Evolutionary conservation across 1,140 invertebrate genomes (phyloP).

Genomic region (roundworm (Caenorhabditis elegans)): DNA sequence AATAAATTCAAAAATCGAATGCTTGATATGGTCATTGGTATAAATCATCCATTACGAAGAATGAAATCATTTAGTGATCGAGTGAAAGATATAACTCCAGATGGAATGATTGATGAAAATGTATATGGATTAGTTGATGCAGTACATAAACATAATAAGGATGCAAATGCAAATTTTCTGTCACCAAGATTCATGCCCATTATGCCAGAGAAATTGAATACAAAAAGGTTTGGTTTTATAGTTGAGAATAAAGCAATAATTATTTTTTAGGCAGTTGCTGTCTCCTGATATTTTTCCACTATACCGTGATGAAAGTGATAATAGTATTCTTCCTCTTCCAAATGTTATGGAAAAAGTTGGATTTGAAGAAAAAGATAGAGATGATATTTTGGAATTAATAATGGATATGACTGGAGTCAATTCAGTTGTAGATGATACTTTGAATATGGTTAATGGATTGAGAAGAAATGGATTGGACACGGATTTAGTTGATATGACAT

Average conservation of each 20-base stretch:
- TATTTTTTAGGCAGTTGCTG: slow-evolving; percentile 31
- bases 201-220: slow-evolving; percentile 37
- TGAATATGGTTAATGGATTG: slow-evolving; percentile 19
- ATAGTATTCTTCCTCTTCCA: slow-evolving; percentile 46
- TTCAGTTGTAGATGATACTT: slow-evolving; percentile 23
- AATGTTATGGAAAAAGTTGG: slow-evolving; percentile 43
- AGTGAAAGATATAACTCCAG: slow-evolving; percentile 24
- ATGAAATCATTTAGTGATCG: slow-evolving; percentile 34
- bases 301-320: slow-evolving; percentile 41
- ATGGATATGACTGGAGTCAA: slow-evolving; percentile 44
- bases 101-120: slow-evolving; percentile 34
- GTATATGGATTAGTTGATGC: slow-evolving; percentile 36
- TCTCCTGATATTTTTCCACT: slow-evolving; percentile 47
- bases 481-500: slow-evolving; percentile 29
- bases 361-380: slow-evolving; percentile 26
- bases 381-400: slow-evolving; percentile 43
- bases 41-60: slow-evolving; percentile 37
- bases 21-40: slow-evolving; percentile 45
- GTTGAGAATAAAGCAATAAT: neutral
- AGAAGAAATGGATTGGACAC: slow-evolving; percentile 23
- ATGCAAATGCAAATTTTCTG: slow-evolving; percentile 34
- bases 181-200: slow-evolving; percentile 39
- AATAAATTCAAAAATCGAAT: slow-evolving; percentile 42
- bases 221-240: neutral
- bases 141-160: slow-evolving; percentile 30